A percentile compares a stretch with the other conserved stretches of the same genome.
Evolutionary conservation across 2,888 invertebrate species (phyloP).

Genomic region (Phyllotreta cruciferae): DNA sequence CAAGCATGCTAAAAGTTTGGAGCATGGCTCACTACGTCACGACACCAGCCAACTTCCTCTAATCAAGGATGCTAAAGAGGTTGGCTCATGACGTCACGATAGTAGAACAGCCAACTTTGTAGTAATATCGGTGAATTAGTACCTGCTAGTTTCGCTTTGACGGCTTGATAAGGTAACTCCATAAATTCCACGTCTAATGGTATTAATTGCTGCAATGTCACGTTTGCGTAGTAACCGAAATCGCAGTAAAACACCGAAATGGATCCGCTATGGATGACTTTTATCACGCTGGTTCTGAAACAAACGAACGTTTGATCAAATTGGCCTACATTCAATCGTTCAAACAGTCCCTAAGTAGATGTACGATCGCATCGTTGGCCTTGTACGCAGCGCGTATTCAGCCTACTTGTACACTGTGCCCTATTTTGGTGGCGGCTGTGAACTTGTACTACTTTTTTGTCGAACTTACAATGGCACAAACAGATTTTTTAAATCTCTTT

Average conservation of each 20-base stretch:
- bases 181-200: constrained; percentile 65
- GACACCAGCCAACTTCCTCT: too few species aligned
- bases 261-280: constrained; percentile 64
- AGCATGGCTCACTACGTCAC: background rate
- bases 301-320: too few species aligned
- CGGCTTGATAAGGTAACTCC: constrained; percentile 70
- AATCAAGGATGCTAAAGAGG: too few species aligned
- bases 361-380: background rate
- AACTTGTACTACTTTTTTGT: too few species aligned
- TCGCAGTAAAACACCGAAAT: constrained; percentile 71
- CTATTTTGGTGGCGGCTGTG: too few species aligned
- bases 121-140: constrained; percentile 39
- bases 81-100: background rate
- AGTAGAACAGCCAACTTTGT: constrained; percentile 8
- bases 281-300: constrained; percentile 64
- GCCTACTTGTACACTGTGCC: too few species aligned
- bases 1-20: background rate
- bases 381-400: too few species aligned
- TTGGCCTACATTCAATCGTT: too few species aligned
- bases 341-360: background rate
- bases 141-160: constrained; percentile 71
- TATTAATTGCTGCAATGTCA: constrained; percentile 64
- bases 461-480: too few species aligned
- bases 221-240: constrained; percentile 68
- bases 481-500: too few species aligned